Base-by-base conservation (phyloP, 1,140 invertebrate species). In the Goniozus legneri region DNA sequence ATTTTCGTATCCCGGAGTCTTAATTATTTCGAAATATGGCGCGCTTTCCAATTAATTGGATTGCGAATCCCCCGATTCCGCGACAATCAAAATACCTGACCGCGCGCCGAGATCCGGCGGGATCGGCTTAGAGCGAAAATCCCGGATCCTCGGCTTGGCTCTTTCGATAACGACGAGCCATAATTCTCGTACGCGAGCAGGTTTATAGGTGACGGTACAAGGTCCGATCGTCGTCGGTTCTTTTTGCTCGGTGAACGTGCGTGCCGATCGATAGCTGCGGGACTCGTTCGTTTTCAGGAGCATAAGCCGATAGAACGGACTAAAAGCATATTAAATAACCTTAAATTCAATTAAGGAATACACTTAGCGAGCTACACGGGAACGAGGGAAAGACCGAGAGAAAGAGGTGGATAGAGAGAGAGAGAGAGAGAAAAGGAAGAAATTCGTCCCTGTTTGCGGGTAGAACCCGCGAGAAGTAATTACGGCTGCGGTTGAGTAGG, bases 341-440 rank as follows among this genome's bases (percentile, higher is more conserved):
- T 70, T 68, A 71, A 72, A 74, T 75, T 75, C 68, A 74, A 75
- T 75, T 73, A 75, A 63, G 54, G 53, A 56, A 60, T 54, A 59
- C 65, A 63, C 64, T 67, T 64, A 62, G 61, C 54, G 45, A 44
- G 48, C 51, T 52, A 58, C 14, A 14, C 12, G 24, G 12, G 24
- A 12, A 27, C 12, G 12, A 7, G 12, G 12, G 12, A 27, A 27
- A 27, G 12, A 7, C 24, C 12, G 24, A 27, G 24, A 27, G 24
- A 27, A 27, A 12, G 12, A 27, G 24, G 12, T 19, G 12, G 36
- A 30, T 3, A 39, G 31, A 20, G 19, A 38, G 27, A 34, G 30
- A 33, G 18, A 24, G 32, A 39, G 32, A 16, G 7, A 37, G 19
- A 44, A 36, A 12, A 12, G 6, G 24, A 40, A 50, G 64, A 69